Percentiles rank a stretch among this genome's conserved stretches.
Conservation (phyloP, 2,797 vertebrate species). For the Coranthus polyacanthus region DNA sequence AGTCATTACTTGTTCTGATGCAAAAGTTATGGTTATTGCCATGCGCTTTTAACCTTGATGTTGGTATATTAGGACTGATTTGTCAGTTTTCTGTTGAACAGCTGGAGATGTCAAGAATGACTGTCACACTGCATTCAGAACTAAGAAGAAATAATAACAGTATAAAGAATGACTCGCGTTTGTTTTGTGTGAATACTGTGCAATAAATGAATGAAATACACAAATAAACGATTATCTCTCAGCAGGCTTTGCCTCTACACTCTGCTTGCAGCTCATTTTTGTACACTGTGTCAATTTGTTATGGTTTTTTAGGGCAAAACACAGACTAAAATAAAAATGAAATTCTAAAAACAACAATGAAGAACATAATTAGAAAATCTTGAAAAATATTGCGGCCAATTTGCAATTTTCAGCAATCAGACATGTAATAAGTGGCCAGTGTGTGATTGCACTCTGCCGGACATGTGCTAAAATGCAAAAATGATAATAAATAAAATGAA, state of each 20-base stretch:
- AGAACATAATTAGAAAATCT: background rate
- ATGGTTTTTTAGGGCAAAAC: constrained; percentile 17
- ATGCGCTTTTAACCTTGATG: constrained; percentile 56
- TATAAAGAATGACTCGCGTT: constrained; percentile 25
- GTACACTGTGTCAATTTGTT: constrained; percentile 13
- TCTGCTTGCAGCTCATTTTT: constrained; percentile 18
- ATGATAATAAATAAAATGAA: no score
- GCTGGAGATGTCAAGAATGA: constrained; percentile 32
- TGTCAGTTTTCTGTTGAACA: constrained; percentile 36
- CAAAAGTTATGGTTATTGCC: constrained; percentile 60
- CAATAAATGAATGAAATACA: constrained; percentile 30
- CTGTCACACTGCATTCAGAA: constrained; percentile 34
- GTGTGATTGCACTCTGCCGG: constrained; percentile 8
- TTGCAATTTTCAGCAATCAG: background rate
- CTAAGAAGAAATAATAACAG: constrained; percentile 15
- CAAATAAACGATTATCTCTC: constrained; percentile 8
- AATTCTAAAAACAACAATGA: background rate
- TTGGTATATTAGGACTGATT: constrained; percentile 36
- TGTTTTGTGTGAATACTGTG: constrained; percentile 19
- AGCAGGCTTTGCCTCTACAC: constrained; percentile 10
- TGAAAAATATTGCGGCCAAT: background rate
- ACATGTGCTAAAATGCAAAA: constrained; percentile 8
- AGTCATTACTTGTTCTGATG: constrained; percentile 72
- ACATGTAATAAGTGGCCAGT: background rate
- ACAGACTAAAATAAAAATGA: constrained; percentile 4